Base-by-base conservation (phyloP, 2,888 invertebrate species). In the Eilema sororculum region DNA sequence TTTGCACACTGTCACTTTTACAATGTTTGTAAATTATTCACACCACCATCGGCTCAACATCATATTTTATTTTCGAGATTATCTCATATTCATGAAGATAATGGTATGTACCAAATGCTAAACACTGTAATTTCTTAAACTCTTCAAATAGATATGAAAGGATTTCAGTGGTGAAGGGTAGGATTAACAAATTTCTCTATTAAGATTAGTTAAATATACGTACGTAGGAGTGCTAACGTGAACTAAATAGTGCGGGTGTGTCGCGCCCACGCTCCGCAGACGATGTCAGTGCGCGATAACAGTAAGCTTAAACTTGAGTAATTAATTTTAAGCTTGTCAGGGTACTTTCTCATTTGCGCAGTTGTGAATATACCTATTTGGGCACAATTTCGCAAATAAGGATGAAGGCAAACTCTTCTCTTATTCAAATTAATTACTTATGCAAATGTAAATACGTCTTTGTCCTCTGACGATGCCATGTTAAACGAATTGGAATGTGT, bases 1-100 rank as follows among this genome's bases (percentile, higher is more conserved):
- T 86, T 84, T 85, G 81, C 80, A 83, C 74, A 81, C 72, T 77
- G 66, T 68, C 68, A 73, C 72, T 80, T 37, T 76, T 76, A 75
- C 79, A 81, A 83, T 81, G 79, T 80, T 79, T 65, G 76, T 66
- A 69, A 71, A 52, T 46, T 46, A 9, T n/a, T 52, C n/a, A 20
- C n/a, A 46, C 20, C 20, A 20, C 20, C 20, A 46, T 6, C 46
- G 6, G 6, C 20, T 5, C 46, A 20, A 46, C 16, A 6, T 46
- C 20, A 46, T 20, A 13, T 16, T 6, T 46, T 46, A 20, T n/a
- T 52, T 52, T n/a, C 20, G 0, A 52, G 2, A 9, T 9, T 52
- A 52, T n/a, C n/a, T 52, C n/a, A 52, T 16, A 41, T 16, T 41
- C 41, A 4, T 41, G 13, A 16, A 41, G 41, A 41, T 16, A 16